phyloP scores from a whole-genome alignment of 2,113 vertebrate genomes.

The Piliocolobus tephrosceles region DNA sequence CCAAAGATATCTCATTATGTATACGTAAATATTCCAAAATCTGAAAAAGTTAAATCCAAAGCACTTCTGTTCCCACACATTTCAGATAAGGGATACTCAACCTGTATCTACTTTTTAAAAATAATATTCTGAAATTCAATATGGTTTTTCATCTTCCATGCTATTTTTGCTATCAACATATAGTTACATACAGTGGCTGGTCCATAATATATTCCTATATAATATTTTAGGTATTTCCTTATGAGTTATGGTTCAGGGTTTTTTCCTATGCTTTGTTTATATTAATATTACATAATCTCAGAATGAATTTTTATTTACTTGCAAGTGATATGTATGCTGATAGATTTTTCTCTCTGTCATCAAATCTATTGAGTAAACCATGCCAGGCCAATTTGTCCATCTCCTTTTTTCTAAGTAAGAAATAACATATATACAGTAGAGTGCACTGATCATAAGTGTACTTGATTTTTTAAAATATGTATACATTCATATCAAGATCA shows the following conservation, averaged over 20 bases:
- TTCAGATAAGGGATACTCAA: neutral
- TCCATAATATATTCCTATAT: neutral
- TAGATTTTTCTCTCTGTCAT: neutral
- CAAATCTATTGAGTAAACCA: neutral
- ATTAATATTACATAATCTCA: neutral
- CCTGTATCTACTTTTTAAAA: neutral
- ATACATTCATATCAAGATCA: neutral
- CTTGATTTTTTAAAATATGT: neutral
- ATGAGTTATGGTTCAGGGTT: neutral
- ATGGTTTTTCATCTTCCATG: neutral
- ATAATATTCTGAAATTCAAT: neutral
- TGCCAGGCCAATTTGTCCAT: neutral
- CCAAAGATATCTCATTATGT: neutral
- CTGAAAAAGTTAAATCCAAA: neutral
- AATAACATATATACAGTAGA: neutral
- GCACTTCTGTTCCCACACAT: neutral
- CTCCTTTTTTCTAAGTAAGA: neutral
- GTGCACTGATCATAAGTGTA: neutral
- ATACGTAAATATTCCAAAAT: neutral
- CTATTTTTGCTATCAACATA: constrained; percentile 19
- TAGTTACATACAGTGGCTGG: neutral
- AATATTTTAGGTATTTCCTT: neutral
- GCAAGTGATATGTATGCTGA: neutral
- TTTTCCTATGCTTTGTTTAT: constrained; percentile 12
- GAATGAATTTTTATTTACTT: constrained; percentile 44